Base-by-base conservation (phyloP, 2,888 invertebrate species). In the Dugesia japonica region DNA sequence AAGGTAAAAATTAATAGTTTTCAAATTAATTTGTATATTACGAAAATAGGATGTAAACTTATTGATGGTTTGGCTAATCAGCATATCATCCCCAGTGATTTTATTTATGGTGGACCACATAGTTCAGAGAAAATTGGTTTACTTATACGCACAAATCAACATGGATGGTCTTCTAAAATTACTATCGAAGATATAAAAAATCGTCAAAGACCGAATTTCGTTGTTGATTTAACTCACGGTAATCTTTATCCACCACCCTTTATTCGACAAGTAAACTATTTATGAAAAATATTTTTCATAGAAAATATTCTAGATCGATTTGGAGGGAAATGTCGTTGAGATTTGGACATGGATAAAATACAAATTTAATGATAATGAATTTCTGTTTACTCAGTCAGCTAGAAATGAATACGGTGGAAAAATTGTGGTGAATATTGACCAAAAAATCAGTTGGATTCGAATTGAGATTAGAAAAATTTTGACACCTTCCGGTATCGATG, bases 361-460 rank as follows among this genome's bases (percentile, higher is more conserved):
- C 56, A 56, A 56, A n/a, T 56, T 20, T n/a, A n/a, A 56, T n/a
- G 56, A 56, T n/a, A n/a, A 56, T 4, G 56, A 56, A 56, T n/a
- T 13, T 56, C 56, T 56, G 7, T n/a, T 56, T 7, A 56, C 9
- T n/a, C 56, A 56, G 23, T 56, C 56, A 7, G 56, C 56, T 20
- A 23, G 17, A n/a, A 56, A n/a, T 56, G 56, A 23, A 56, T 56
- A 56, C n/a, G 56, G 23, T 20, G 23, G 56, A 4, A 56, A 56
- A 56, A 20, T 56, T 20, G n/a, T 23, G 4, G n/a, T 56, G 4
- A 56, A 56, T n/a, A 56, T 56, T 56, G 56, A 56, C 23, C 4
- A n/a, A n/a, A 56, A 56, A 56, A 56, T 56, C 23, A 56, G 56
- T 56, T 56, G 56, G 56, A 56, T 56, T n/a, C 56, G 56, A 56